These are phyloP conservation scores for Sterna hirundo DNA, from an alignment of 2,113 vertebrate genomes.

Conservation along the genomic window DNA sequence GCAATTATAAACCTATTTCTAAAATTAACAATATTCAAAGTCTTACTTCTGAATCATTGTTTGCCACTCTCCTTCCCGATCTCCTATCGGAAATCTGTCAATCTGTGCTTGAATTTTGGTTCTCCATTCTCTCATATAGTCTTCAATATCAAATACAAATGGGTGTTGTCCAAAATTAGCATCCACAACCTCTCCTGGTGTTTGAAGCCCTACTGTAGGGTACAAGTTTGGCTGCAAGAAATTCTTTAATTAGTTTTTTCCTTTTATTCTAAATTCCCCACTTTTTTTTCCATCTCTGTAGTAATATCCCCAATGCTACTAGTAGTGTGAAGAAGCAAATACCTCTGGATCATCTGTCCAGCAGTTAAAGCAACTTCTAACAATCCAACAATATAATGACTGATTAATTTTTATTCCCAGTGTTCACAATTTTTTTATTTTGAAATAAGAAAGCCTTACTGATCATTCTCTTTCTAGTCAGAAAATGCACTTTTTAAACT, in stretches of 20 bases:
- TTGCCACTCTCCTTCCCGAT: slow-evolving; percentile 97
- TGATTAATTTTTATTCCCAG: background rate
- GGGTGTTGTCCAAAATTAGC: slow-evolving; percentile 98
- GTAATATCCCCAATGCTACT: background rate
- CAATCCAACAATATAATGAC: background rate
- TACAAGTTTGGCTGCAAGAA: slow-evolving; percentile 93
- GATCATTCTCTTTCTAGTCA: background rate
- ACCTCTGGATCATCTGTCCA: background rate
- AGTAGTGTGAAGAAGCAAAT: background rate
- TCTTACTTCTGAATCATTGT: slow-evolving; percentile 98
- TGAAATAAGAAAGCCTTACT: background rate
- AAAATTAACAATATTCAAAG: background rate
- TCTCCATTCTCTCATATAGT: slow-evolving; percentile 98
- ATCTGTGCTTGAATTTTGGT: slow-evolving; percentile 97
- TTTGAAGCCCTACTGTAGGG: slow-evolving; percentile 97
- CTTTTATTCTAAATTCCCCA: background rate
- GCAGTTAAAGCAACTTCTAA: background rate
- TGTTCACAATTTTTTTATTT: background rate
- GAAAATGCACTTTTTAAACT: background rate
- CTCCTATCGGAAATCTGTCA: slow-evolving; percentile 91
- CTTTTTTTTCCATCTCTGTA: background rate
- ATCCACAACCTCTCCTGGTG: slow-evolving; percentile 96
- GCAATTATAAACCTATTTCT: background rate
- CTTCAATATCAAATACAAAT: slow-evolving; percentile 97
- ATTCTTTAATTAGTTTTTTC: slow-evolving; percentile 40